Evolutionary conservation across 2,113 vertebrate genomes (phyloP).

Genomic region (Apodemus sylvaticus): DNA sequence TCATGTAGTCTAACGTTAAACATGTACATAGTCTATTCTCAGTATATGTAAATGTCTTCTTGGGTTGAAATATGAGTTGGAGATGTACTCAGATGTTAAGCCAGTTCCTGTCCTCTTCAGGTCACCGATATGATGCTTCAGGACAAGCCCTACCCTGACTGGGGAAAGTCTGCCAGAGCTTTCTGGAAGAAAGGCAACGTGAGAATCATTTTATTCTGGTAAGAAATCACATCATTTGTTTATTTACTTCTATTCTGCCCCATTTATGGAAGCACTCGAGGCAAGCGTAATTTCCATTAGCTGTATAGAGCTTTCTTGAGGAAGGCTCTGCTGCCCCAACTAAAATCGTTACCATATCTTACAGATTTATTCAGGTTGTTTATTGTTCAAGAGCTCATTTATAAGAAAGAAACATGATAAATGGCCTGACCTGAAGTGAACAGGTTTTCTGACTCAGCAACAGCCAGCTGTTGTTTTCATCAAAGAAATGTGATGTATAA

Average conservation of each 20-base stretch:
- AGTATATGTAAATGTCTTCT: neutral
- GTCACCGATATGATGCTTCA: conserved; percentile 99
- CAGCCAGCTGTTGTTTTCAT: conserved; percentile 50
- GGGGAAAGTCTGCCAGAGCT: conserved; percentile 94
- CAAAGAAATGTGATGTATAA: conserved; percentile 24
- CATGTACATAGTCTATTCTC: neutral
- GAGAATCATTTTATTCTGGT: conserved; percentile 98
- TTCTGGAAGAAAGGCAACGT: conserved; percentile 97
- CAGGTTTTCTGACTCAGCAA: conserved; percentile 28
- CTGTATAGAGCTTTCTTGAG: neutral
- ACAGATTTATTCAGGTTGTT: conserved; percentile 3
- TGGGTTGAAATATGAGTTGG: neutral
- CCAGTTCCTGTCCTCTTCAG: conserved; percentile 81
- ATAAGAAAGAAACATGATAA: neutral
- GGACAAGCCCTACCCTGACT: conserved; percentile 95
- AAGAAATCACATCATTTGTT: conserved; percentile 67
- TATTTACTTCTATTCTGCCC: conserved; percentile 1
- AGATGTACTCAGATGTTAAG: neutral
- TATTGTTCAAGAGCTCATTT: neutral
- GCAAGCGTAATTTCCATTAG: neutral
- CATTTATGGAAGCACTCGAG: neutral
- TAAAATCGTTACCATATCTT: conserved; percentile 25
- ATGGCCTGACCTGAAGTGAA: conserved; percentile 8
- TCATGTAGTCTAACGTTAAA: neutral
- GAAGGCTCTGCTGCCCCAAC: neutral